A percentile compares a stretch with the other conserved stretches of the same genome.
Conservation (phyloP, 2,888 invertebrate genomes). For the Teleiodes luculella region DNA sequence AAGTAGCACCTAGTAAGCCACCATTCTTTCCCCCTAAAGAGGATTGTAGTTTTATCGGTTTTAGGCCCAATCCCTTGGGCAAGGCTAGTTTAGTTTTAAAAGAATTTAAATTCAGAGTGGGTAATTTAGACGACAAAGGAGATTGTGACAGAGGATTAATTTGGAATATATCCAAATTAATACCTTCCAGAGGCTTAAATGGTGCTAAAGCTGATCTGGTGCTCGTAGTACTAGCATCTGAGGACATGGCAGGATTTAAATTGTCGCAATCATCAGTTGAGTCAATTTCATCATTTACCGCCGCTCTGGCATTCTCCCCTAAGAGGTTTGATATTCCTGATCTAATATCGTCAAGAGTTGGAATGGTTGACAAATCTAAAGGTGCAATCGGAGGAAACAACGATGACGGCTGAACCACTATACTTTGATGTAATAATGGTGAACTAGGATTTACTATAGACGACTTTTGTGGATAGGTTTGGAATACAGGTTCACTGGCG, state of each 20-base stretch:
- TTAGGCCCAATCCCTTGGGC: constrained; percentile 41
- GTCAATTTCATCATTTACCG: constrained; percentile 23
- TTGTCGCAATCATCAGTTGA: constrained; percentile 26
- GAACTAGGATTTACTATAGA: constrained; percentile 22
- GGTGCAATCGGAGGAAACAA: constrained; percentile 21
- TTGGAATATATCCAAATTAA: constrained; percentile 41
- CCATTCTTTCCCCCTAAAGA: constrained; percentile 32
- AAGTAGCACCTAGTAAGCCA: constrained; percentile 33
- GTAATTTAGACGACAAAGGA: constrained; percentile 24
- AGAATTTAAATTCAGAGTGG: constrained; percentile 38
- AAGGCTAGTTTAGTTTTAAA: constrained; percentile 44
- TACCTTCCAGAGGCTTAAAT: constrained; percentile 32
- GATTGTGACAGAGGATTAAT: constrained; percentile 32
- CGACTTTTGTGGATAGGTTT: constrained; percentile 25
- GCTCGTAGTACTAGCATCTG: constrained; percentile 33
- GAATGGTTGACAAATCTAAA: constrained; percentile 26
- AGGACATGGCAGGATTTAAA: constrained; percentile 30
- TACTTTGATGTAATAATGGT: constrained; percentile 24
- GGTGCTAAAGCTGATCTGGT: constrained; percentile 28
- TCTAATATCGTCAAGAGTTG: constrained; percentile 38
- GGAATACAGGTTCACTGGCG: constrained; percentile 42
- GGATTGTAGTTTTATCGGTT: constrained; percentile 42
- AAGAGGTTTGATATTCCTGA: constrained; percentile 35
- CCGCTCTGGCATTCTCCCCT: constrained; percentile 21
- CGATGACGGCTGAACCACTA: constrained; percentile 15